Evolutionary conservation across 1,140 invertebrate species (phyloP).

Genomic region (Babylonia areolata): DNA sequence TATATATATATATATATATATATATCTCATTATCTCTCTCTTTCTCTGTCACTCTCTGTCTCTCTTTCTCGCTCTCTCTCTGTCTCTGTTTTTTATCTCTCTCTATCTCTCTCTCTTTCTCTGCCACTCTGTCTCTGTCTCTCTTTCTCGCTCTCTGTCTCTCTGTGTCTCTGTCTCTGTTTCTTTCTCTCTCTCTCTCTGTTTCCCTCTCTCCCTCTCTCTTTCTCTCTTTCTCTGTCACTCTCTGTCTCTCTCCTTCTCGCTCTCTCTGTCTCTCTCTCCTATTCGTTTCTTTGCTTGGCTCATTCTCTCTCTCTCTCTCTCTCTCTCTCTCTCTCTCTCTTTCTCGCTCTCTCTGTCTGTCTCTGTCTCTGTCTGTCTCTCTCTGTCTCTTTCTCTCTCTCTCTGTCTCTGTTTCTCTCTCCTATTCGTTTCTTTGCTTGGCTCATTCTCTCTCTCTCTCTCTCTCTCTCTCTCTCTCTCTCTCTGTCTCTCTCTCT

Average conservation of each 20-base stretch:
- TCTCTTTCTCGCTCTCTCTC: not conserved
- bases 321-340: not conserved
- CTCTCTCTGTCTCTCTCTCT: conserved; percentile 5
- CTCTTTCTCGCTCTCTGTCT: not conserved
- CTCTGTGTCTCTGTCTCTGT: not conserved
- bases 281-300: not conserved
- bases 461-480: not conserved
- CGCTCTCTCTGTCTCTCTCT: not conserved
- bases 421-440: no score
- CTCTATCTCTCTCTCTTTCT: not conserved
- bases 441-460: not conserved
- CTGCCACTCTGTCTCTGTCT: not conserved
- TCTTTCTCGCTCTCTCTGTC: not conserved
- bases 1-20: no score
- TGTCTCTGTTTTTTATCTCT: no score
- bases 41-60: not conserved
- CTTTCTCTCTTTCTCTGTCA: not conserved
- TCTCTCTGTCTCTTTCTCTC: not conserved
- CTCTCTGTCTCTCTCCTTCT: not conserved
- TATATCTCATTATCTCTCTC: not conserved
- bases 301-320: not conserved
- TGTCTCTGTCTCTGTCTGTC: not conserved
- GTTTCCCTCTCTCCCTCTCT: not conserved
- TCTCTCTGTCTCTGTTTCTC: not conserved
- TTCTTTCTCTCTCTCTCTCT: not conserved